Percentiles rank a stretch among this genome's conserved stretches.
These are phyloP conservation scores for Mormyrus iriodes DNA, from an alignment of 2,113 vertebrate species.

Conservation along the genomic window DNA sequence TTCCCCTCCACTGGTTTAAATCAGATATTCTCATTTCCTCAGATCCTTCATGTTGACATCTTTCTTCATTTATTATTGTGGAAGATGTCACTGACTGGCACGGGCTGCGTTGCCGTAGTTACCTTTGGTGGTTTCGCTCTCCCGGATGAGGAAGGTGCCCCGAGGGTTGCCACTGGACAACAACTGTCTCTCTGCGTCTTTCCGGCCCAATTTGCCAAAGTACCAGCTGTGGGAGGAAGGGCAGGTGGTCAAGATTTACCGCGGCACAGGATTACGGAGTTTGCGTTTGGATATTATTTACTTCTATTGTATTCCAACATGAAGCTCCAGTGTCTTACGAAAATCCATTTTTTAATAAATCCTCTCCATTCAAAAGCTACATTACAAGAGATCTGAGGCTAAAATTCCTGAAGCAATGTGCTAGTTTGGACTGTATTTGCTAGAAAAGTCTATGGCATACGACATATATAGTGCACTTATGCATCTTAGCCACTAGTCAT, in stretches of 20 bases:
- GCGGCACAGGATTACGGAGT: not conserved
- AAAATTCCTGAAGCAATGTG: not conserved
- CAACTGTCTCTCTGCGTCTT: constrained; percentile 95
- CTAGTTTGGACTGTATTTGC: not conserved
- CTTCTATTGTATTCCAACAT: not conserved
- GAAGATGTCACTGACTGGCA: not conserved
- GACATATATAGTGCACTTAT: not conserved
- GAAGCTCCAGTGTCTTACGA: not conserved
- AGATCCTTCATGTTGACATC: not conserved
- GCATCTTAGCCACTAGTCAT: not conserved
- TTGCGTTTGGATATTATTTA: not conserved
- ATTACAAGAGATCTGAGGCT: not conserved
- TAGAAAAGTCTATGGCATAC: not conserved
- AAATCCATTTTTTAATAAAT: not conserved
- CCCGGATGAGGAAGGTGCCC: constrained; percentile 97
- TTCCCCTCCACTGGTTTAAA: not conserved
- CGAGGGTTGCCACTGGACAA: constrained; percentile 91
- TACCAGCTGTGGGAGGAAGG: constrained; percentile 74
- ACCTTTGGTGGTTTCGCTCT: constrained; percentile 99
- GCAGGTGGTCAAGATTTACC: not conserved
- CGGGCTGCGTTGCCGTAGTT: constrained; percentile 21
- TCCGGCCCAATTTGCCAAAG: constrained; percentile 96
- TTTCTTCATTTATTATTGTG: not conserved
- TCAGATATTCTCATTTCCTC: not conserved
- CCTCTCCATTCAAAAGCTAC: not conserved